Conservation (phyloP, 1,140 invertebrate species). For the Eulimnadia texana region DNA sequence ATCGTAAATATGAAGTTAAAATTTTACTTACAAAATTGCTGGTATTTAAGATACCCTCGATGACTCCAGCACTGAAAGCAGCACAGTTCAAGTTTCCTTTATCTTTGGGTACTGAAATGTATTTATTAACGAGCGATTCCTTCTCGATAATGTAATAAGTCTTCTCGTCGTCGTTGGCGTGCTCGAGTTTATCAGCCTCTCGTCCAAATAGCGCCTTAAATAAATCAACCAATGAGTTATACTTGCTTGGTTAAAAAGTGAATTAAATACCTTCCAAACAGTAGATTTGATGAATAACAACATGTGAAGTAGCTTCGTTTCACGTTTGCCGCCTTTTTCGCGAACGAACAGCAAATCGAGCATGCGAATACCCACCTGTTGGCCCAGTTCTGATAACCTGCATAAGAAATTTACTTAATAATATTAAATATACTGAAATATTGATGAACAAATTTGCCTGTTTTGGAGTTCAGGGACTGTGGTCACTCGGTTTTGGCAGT, state of each 20-base stretch:
- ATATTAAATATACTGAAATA: slow-evolving; percentile 7
- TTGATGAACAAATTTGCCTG: slow-evolving; percentile 45
- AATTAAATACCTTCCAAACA: slow-evolving; percentile 71
- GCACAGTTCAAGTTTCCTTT: slow-evolving; percentile 95
- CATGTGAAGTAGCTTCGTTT: slow-evolving; percentile 90
- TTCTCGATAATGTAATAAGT: slow-evolving; percentile 99
- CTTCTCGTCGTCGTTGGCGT: slow-evolving; percentile 93
- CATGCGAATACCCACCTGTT: slow-evolving; percentile 83
- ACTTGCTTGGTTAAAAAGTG: slow-evolving; percentile 2
- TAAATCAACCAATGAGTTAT: slow-evolving; percentile 16
- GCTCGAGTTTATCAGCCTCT: slow-evolving; percentile 96
- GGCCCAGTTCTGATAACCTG: slow-evolving; percentile 81
- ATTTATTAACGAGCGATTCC: slow-evolving; percentile 91
- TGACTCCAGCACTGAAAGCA: slow-evolving; percentile 94
- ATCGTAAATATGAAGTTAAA: neutral
- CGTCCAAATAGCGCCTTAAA: slow-evolving; percentile 81
- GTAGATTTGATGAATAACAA: slow-evolving; percentile 90
- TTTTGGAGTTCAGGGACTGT: slow-evolving; percentile 88
- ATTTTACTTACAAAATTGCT: slow-evolving; percentile 79
- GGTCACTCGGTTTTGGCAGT: slow-evolving; percentile 89
- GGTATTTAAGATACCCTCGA: slow-evolving; percentile 87
- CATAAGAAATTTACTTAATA: neutral
- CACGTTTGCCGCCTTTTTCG: slow-evolving; percentile 84
- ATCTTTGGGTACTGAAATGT: slow-evolving; percentile 94
- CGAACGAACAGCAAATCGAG: slow-evolving; percentile 86